Percentiles rank a stretch among this genome's conserved stretches.
phyloP scores from a whole-genome alignment of 2,113 vertebrate species.

The Tursiops truncatus region DNA sequence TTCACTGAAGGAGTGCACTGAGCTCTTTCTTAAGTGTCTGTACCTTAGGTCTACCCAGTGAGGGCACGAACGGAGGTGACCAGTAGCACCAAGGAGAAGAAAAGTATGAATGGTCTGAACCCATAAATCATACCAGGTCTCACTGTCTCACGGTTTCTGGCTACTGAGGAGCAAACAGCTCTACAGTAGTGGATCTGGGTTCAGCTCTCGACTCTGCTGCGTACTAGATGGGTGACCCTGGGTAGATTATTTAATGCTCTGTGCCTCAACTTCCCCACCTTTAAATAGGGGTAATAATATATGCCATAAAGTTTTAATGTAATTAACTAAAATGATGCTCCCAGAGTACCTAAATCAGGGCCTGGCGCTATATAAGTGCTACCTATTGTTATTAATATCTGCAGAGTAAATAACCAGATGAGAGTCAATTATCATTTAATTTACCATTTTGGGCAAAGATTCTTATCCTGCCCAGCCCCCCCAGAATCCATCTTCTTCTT shows the following conservation, averaged over 20 bases:
- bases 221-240: not conserved
- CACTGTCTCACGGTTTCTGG: not conserved
- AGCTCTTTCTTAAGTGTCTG: not conserved
- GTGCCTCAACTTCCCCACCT: not conserved
- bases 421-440: not conserved
- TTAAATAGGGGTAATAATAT: not conserved
- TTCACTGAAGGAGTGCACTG: not conserved
- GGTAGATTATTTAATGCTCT: not conserved
- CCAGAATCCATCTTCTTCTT: not conserved
- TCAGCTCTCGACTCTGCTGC: not conserved
- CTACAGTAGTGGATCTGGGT: not conserved
- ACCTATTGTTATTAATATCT: not conserved
- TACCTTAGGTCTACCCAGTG: not conserved
- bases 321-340: not conserved
- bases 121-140: too few relatives aligned
- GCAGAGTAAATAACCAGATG: not conserved
- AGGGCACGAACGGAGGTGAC: not conserved
- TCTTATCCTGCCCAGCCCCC: not conserved
- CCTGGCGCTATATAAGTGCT: not conserved
- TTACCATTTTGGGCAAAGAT: not conserved
- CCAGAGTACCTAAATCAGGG: not conserved
- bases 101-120: not conserved
- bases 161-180: not conserved
- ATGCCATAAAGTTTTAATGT: not conserved
- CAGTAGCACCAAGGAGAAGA: not conserved